Conservation (phyloP, 2,113 vertebrate genomes). For the Murina feae region DNA sequence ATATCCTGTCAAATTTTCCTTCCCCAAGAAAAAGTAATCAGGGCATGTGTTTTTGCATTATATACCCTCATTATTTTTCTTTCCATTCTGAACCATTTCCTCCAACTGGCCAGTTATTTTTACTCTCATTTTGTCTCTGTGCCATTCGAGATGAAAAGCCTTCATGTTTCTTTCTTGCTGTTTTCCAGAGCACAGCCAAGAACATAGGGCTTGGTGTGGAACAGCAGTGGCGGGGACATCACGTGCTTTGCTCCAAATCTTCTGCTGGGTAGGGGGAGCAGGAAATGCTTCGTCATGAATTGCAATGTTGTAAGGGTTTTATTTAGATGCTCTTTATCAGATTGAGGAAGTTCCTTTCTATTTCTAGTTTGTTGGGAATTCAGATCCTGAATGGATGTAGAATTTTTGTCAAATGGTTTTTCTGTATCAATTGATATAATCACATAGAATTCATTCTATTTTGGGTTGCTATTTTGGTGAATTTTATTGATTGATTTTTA, state of each 20-base stretch:
- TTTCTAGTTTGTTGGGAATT: background rate
- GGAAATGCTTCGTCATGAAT: background rate
- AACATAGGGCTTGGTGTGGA: fast-evolving
- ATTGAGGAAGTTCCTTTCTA: background rate
- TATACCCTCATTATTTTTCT: background rate
- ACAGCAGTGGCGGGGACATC: too few relatives aligned
- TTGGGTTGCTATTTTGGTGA: background rate
- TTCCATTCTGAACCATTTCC: background rate
- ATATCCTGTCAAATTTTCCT: background rate
- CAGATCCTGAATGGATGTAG: background rate
- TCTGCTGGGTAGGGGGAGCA: background rate
- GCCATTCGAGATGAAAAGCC: background rate
- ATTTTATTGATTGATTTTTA: background rate
- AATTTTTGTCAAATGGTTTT: background rate
- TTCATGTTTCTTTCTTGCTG: fast-evolving
- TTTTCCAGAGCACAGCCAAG: background rate
- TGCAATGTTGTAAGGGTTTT: background rate
- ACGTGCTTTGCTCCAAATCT: background rate
- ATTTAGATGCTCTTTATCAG: background rate
- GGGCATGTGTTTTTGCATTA: background rate
- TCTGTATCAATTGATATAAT: background rate
- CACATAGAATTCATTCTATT: background rate
- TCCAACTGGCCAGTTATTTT: background rate
- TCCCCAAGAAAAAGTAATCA: background rate
- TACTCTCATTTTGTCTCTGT: background rate